phyloP scores from a whole-genome alignment of 1,140 invertebrate species.

The Trissolcus basalis region DNA sequence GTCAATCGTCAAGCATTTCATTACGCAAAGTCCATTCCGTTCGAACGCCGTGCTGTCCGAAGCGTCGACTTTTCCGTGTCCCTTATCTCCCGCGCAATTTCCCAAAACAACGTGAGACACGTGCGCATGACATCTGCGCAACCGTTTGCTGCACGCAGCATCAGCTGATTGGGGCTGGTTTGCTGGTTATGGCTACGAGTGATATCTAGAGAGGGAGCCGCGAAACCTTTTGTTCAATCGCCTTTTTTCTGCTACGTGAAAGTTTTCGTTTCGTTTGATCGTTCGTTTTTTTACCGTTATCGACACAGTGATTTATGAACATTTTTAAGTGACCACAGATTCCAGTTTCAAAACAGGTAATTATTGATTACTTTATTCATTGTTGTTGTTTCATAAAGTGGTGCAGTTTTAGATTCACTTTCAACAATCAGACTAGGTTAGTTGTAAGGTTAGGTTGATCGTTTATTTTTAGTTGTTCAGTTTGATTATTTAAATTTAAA shows the following conservation, averaged over 20 bases:
- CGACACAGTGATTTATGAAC: too few species aligned
- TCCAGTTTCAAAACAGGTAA: neutral
- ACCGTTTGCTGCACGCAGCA: neutral
- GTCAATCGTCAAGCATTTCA: too few species aligned
- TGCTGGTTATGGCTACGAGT: too few species aligned
- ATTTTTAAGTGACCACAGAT: too few species aligned
- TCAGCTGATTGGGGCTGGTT: neutral
- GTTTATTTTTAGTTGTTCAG: neutral
- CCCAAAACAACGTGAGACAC: neutral
- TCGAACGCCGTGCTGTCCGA: neutral
- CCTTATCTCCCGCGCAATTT: conserved; percentile 4
- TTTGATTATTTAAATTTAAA: neutral
- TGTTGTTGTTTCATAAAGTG: neutral
- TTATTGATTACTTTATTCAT: conserved; percentile 1
- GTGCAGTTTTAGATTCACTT: conserved; percentile 6
- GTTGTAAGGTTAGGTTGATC: neutral
- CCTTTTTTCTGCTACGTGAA: too few species aligned
- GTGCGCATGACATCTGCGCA: neutral
- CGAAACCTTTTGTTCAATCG: too few species aligned
- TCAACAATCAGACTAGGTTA: conserved; percentile 3
- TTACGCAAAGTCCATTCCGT: neutral
- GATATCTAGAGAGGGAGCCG: too few species aligned
- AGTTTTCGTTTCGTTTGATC: too few species aligned
- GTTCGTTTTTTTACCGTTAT: too few species aligned
- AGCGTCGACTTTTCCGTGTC: neutral